A percentile compares a stretch with the other conserved stretches of the same genome.
Evolutionary conservation across 1,140 invertebrate species (phyloP).

Genomic region (Coenobita brevimanus): DNA sequence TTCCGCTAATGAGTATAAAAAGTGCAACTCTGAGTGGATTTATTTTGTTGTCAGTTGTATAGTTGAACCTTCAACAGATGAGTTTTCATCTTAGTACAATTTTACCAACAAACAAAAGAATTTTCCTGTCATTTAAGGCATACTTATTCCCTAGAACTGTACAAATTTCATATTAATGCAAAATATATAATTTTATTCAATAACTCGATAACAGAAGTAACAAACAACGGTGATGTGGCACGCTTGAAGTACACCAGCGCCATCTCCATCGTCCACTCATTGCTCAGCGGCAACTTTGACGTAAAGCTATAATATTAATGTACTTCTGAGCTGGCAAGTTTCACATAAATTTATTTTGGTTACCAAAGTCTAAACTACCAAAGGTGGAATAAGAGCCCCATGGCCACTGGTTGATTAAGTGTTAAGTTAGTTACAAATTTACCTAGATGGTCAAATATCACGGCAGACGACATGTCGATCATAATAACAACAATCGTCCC

Average conservation of each 20-base stretch:
- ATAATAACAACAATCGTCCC: too few relatives aligned
- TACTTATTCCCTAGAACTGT: not conserved
- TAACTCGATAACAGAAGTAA: not conserved
- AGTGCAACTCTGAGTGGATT: not conserved
- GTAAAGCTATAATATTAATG: not conserved
- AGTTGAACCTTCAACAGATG: conserved; percentile 46
- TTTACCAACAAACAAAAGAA: not conserved
- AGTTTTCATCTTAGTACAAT: conserved; percentile 38
- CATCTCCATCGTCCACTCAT: conserved; percentile 2
- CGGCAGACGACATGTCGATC: too few relatives aligned
- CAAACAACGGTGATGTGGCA: conserved; percentile 45
- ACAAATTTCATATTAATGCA: not conserved
- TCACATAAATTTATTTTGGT: not conserved
- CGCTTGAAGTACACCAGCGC: not conserved
- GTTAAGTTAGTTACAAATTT: too few relatives aligned
- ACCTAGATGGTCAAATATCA: too few relatives aligned
- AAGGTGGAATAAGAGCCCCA: not conserved
- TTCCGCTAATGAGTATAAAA: too few relatives aligned
- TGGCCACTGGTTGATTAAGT: too few relatives aligned
- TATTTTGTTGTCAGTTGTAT: conserved; percentile 24
- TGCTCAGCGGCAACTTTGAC: not conserved
- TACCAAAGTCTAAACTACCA: not conserved
- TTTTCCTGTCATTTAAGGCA: not conserved
- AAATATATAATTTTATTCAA: not conserved
- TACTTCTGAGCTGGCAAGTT: not conserved